phyloP scores from a whole-genome alignment of 2,113 vertebrate genomes.

The Corythoichthys haematopterus region DNA sequence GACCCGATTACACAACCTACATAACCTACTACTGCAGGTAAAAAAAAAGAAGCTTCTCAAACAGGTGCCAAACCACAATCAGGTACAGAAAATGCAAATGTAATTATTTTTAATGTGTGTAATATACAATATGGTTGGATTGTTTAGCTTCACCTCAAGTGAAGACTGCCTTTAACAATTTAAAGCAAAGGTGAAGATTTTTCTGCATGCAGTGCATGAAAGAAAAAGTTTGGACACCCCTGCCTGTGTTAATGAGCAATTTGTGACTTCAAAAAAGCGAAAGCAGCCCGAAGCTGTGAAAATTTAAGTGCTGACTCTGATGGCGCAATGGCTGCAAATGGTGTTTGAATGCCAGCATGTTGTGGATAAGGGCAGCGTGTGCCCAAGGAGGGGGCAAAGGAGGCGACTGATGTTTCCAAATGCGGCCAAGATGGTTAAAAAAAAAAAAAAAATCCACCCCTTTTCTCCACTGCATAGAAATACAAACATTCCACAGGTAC shows the following conservation, averaged over 20 bases:
- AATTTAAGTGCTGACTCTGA: constrained; percentile 62
- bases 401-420: constrained; percentile 43
- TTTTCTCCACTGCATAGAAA: constrained; percentile 7
- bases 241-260: neutral
- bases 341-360: constrained; percentile 50
- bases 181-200: neutral
- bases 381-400: constrained; percentile 46
- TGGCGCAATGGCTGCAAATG: constrained; percentile 63
- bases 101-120: too few species aligned
- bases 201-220: neutral
- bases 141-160: too few species aligned
- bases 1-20: too few species aligned
- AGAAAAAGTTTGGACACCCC: neutral
- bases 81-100: too few species aligned
- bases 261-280: neutral
- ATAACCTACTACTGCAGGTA: too few species aligned
- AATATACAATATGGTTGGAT: too few species aligned
- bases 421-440: constrained; percentile 4
- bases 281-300: constrained; percentile 53
- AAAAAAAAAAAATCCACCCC: neutral
- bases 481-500: too few species aligned
- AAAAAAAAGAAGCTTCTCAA: too few species aligned
- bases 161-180: too few species aligned
- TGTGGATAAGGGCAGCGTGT: constrained; percentile 45
- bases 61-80: too few species aligned